These are phyloP conservation scores for Leptinotarsa rubiginosa DNA, from an alignment of 2,888 invertebrate species.

Conservation along the genomic window DNA sequence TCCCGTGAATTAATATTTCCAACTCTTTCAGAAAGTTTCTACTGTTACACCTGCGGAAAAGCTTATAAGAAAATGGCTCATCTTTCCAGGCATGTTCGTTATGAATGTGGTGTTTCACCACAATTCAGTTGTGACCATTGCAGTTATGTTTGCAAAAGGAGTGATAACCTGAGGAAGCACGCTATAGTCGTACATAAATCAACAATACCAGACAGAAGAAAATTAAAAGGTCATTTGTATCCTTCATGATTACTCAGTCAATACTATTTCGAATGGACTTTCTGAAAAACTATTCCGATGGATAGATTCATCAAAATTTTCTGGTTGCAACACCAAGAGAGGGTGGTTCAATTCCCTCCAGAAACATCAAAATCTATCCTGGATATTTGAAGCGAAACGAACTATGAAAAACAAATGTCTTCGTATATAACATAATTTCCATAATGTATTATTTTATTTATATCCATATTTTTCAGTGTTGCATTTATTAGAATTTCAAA, in stretches of 20 bases:
- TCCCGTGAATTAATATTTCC: background rate
- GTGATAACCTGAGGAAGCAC: conserved; percentile 34
- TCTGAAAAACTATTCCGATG: background rate
- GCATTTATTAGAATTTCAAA: too few relatives aligned
- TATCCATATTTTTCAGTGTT: too few relatives aligned
- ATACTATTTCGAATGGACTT: background rate
- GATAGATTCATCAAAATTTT: background rate
- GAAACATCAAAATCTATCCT: too few relatives aligned
- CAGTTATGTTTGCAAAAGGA: conserved; percentile 33
- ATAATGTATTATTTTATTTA: too few relatives aligned
- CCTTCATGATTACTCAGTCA: background rate
- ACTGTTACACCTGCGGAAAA: conserved; percentile 31
- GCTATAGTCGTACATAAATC: conserved; percentile 14
- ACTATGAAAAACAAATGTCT: too few relatives aligned
- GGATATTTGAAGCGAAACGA: too few relatives aligned
- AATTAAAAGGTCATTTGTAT: background rate
- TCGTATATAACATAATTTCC: too few relatives aligned
- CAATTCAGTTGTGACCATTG: conserved; percentile 33
- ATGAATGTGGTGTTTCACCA: conserved; percentile 33
- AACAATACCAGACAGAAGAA: conserved; percentile 19
- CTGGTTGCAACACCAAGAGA: too few relatives aligned
- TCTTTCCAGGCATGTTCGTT: conserved; percentile 39
- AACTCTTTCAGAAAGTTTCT: background rate
- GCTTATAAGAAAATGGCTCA: conserved; percentile 35
- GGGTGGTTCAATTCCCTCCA: too few relatives aligned